Evolutionary conservation across 1,140 invertebrate species (phyloP), one percentile per base, ranked within the genome.

Genomic region (Ostrea denselamellosa): DNA sequence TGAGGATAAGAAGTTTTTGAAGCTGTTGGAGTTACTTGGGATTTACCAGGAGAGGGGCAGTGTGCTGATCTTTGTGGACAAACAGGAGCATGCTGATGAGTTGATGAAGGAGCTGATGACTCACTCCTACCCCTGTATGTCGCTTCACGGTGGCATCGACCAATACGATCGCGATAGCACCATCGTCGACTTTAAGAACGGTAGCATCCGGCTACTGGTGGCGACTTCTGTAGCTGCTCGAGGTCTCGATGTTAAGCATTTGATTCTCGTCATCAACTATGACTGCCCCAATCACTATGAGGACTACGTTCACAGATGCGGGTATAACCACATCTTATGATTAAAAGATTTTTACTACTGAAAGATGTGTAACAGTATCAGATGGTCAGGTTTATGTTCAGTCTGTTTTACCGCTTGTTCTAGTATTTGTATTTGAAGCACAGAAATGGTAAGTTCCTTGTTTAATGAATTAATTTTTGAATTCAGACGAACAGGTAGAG

Each of bases 241-340:
- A 90, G 99, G 99, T 0, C 95, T 99, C 9, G 99, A 99, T 95
- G 99, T 99, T 0, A 99, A 99, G 94, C 98, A 99, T 92, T 96
- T 99, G 4, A 99, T 99, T 90, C 95, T 99, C 1, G 99, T 99
- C 2, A 97, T 99, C 0, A 99, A 99, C 95, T 99, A 99, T 95
- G 99, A 99, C 95, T 99, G 98, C 94, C 99, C 99, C 0, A 99
- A 99, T 96, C 99, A 99, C 95, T 99, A 99, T 94, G 99, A 99
- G 95, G 99, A 99, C 95, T 99, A 99, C 95, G 99, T 99, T 12
- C 99, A 99, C 95, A 96, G 99, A 92, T 99, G 98, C 95, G 99
- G 99, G 68, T 96, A 92, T 91, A 94, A 93, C 34, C 8, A 53
- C 17, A 19, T 17, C 44, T 77, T 7, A 0, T 8, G 14, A 81